Percentiles rank a stretch among this genome's conserved stretches.
phyloP scores from a whole-genome alignment of 1,140 invertebrate species.

The Dreissena polymorpha region DNA sequence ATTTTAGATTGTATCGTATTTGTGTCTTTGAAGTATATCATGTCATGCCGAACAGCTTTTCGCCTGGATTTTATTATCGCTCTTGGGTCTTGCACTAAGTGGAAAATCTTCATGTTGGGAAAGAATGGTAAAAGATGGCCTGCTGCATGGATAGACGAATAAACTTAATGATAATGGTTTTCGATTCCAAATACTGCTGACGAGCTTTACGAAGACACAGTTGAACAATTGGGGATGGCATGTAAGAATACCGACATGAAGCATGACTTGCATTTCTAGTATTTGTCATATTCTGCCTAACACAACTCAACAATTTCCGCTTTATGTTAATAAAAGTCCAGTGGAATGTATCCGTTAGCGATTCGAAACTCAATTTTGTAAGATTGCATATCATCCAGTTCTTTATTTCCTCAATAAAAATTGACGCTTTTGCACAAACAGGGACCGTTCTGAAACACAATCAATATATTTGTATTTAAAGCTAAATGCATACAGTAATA shows the following conservation, averaged over 20 bases:
- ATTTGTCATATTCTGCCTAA: too few relatives aligned
- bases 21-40: neutral
- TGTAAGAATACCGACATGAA: too few relatives aligned
- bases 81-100: slow-evolving; percentile 30
- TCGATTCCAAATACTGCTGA: neutral
- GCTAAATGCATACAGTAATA: too few relatives aligned
- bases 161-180: slow-evolving; percentile 1
- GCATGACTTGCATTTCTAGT: too few relatives aligned
- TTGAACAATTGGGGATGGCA: neutral
- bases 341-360: slow-evolving; percentile 14
- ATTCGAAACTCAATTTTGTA: neutral
- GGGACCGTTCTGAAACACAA: too few relatives aligned
- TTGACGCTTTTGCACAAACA: too few relatives aligned
- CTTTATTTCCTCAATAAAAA: slow-evolving; percentile 46
- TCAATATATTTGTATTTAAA: too few relatives aligned
- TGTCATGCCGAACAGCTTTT: neutral
- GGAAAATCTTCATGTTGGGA: slow-evolving; percentile 40
- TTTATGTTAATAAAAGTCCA: slow-evolving; percentile 35
- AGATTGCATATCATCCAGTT: slow-evolving; percentile 34
- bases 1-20: neutral
- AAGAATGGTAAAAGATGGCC: slow-evolving; percentile 21
- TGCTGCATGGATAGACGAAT: too few relatives aligned
- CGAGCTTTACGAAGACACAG: neutral
- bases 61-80: slow-evolving; percentile 20
- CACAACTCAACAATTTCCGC: too few relatives aligned